Evolutionary conservation across 2,113 vertebrate genomes (phyloP).

Genomic region (Epinephelus fuscoguttatus): DNA sequence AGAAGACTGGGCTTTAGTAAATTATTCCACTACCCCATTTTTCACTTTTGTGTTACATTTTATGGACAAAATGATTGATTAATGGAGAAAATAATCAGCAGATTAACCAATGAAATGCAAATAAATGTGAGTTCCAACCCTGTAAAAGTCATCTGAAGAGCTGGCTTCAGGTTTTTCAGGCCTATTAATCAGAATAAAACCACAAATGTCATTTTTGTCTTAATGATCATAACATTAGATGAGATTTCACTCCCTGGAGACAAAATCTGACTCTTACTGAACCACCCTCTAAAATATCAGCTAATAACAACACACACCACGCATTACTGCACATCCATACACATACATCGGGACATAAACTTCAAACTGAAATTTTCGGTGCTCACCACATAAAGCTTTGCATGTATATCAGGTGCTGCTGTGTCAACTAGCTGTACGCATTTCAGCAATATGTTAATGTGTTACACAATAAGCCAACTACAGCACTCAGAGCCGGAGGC

Average conservation of each 20-base stretch:
- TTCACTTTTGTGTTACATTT: background rate
- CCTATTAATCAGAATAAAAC: background rate
- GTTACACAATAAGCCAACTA: conserved; percentile 56
- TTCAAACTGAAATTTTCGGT: background rate
- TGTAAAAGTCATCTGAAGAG: background rate
- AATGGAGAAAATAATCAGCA: background rate
- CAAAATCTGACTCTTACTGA: background rate
- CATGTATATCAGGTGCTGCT: background rate
- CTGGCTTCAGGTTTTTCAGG: background rate
- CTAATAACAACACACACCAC: background rate
- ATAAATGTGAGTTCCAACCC: too few relatives aligned
- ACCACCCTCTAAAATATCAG: background rate
- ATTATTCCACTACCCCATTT: too few relatives aligned
- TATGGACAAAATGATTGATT: background rate
- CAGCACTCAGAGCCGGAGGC: conserved; percentile 33
- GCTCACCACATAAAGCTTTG: background rate
- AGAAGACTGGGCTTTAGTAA: background rate
- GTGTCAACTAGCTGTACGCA: background rate
- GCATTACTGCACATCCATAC: background rate
- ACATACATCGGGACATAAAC: background rate
- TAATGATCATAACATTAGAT: background rate
- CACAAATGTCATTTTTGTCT: background rate
- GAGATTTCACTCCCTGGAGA: background rate
- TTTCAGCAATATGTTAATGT: conserved; percentile 57
- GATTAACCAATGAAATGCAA: background rate